Percentiles rank a stretch among this genome's conserved stretches.
Evolutionary conservation across 1,140 invertebrate genomes (phyloP).

Genomic region (Diabrotica undecimpunctata): DNA sequence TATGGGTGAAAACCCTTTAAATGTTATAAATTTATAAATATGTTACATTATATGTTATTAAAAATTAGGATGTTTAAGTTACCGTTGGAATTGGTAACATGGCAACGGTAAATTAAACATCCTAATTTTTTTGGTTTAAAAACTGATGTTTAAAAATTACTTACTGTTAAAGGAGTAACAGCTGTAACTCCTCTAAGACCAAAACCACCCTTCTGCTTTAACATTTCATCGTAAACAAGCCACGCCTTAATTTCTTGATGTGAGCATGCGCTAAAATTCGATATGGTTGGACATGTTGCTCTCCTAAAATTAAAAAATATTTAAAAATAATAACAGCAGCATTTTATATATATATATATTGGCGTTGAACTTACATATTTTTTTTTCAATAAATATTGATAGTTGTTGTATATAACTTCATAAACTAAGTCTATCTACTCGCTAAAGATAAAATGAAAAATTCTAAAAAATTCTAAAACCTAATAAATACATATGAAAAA

Average conservation of each 20-base stretch:
- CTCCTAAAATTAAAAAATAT: slow-evolving; percentile 22
- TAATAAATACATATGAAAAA: no score
- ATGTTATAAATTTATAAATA: no score
- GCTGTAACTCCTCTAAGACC: slow-evolving; percentile 57
- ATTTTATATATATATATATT: no score
- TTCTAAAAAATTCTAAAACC: no score
- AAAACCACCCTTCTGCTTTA: slow-evolving; percentile 28
- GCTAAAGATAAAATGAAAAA: slow-evolving; percentile 1
- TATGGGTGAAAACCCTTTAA: no score
- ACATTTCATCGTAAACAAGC: slow-evolving; percentile 35
- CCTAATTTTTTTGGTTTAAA: no score
- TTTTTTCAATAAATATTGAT: neutral
- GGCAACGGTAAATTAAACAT: no score
- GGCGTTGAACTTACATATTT: no score
- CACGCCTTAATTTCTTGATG: slow-evolving; percentile 25
- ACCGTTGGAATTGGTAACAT: no score
- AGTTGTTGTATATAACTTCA: neutral
- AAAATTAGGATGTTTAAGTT: no score
- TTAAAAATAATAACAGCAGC: no score
- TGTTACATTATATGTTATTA: no score
- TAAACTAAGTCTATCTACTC: neutral
- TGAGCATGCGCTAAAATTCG: slow-evolving; percentile 28
- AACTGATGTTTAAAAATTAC: slow-evolving; percentile 32
- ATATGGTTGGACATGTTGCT: slow-evolving; percentile 31
- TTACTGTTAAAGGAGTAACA: slow-evolving; percentile 75